Percentiles rank a stretch among this genome's conserved stretches.
These are phyloP conservation scores for Chamaea fasciata DNA, from an alignment of 2,113 vertebrate genomes.

Conservation along the genomic window DNA sequence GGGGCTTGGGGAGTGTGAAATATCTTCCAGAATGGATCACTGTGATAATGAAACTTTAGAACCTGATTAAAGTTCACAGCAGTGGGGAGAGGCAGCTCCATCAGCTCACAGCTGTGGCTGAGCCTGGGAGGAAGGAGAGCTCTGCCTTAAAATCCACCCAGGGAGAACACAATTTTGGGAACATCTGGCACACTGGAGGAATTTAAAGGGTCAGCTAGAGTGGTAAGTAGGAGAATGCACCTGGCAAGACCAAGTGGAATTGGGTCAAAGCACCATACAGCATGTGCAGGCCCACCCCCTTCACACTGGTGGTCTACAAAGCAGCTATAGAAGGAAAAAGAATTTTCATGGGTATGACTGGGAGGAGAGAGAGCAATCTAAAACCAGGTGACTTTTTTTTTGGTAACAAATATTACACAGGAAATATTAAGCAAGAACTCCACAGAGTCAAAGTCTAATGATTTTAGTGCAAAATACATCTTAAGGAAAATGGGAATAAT, in stretches of 20 bases:
- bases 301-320: background rate
- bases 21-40: constrained; percentile 56
- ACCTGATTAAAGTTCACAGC: constrained; percentile 46
- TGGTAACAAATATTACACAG: background rate
- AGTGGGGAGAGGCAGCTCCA: constrained; percentile 34
- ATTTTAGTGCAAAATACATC: background rate
- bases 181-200: constrained; percentile 55
- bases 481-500: background rate
- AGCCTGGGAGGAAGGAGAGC: constrained; percentile 26
- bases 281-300: background rate
- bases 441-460: background rate
- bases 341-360: background rate
- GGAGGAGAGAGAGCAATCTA: background rate
- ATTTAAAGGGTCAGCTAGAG: background rate
- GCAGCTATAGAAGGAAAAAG: background rate
- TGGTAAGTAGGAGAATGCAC: background rate
- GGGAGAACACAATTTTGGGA: constrained; percentile 55
- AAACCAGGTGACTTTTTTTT: background rate
- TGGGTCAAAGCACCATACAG: background rate
- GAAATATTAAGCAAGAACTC: background rate
- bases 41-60: constrained; percentile 69
- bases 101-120: constrained; percentile 52
- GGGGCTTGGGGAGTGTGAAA: constrained; percentile 25
- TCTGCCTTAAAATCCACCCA: constrained; percentile 62
- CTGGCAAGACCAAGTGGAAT: constrained; percentile 6